Conservation (phyloP, 2,797 vertebrate species). For the Anabas testudineus region DNA sequence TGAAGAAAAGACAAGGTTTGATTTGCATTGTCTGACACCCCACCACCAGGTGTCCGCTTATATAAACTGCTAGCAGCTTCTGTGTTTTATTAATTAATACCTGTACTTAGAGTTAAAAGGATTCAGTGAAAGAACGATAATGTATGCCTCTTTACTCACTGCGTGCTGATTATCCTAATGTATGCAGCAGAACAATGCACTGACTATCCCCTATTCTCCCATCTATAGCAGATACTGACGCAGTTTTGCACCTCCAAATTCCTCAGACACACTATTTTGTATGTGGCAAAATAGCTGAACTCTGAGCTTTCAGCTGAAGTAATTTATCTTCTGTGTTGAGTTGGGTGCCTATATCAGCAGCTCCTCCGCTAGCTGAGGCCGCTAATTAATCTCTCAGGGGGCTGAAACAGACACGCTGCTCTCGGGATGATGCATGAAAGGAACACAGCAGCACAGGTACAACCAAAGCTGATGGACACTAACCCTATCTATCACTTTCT, state of each 20-base stretch:
- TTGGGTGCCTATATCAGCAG: constrained; percentile 69
- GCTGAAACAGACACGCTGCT: constrained; percentile 53
- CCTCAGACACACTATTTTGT: constrained; percentile 43
- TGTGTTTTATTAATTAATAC: constrained; percentile 4
- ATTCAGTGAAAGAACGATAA: background rate
- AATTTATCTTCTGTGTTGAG: constrained; percentile 72
- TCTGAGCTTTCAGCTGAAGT: constrained; percentile 67
- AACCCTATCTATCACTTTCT: background rate
- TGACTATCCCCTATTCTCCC: background rate
- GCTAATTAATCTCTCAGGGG: constrained; percentile 75
- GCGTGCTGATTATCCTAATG: background rate
- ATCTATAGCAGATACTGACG: constrained; percentile 16
- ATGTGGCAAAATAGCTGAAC: constrained; percentile 74
- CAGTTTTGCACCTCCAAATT: constrained; percentile 44
- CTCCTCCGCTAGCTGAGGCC: constrained; percentile 53
- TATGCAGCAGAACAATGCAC: constrained; percentile 5
- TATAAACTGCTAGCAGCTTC: background rate
- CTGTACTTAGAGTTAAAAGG: constrained; percentile 3
- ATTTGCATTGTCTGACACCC: too few species aligned
- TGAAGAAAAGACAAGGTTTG: background rate
- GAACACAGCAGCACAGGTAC: constrained; percentile 51
- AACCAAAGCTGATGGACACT: constrained; percentile 19
- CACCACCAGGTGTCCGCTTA: background rate
- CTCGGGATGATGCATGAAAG: constrained; percentile 72
- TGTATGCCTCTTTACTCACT: background rate